These are phyloP conservation scores for Epinephelus lanceolatus DNA, from an alignment of 2,113 vertebrate genomes.

Conservation along the genomic window DNA sequence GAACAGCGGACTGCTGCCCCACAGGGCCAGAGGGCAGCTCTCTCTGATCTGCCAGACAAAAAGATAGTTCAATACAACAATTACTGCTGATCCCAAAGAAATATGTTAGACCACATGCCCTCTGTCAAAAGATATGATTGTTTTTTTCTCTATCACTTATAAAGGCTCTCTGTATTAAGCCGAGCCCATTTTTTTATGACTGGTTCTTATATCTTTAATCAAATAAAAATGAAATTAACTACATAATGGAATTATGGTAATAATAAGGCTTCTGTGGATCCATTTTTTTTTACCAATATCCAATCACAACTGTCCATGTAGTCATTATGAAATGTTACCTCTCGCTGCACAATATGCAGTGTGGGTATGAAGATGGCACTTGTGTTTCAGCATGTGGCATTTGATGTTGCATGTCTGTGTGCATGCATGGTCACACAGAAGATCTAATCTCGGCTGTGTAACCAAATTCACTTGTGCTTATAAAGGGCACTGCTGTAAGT, in stretches of 20 bases:
- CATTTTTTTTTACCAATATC: not conserved
- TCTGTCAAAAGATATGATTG: conserved; percentile 3
- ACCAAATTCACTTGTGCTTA: not conserved
- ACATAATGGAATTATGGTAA: not conserved
- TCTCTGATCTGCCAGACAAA: conserved; percentile 22
- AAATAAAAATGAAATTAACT: not conserved
- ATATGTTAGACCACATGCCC: not conserved
- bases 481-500: not conserved
- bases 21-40: conserved; percentile 4
- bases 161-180: not conserved
- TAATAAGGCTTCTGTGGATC: not conserved
- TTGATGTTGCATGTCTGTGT: not conserved
- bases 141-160: not conserved
- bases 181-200: not conserved
- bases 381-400: not conserved
- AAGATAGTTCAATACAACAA: conserved; percentile 36
- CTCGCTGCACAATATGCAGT: not conserved
- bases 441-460: not conserved
- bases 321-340: not conserved
- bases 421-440: not conserved
- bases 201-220: not conserved
- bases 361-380: not conserved
- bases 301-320: not conserved
- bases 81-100: conserved; percentile 18
- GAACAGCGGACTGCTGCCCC: conserved; percentile 36